Conservation (phyloP, 2,113 vertebrate species). For the Pelobates fuscus region DNA sequence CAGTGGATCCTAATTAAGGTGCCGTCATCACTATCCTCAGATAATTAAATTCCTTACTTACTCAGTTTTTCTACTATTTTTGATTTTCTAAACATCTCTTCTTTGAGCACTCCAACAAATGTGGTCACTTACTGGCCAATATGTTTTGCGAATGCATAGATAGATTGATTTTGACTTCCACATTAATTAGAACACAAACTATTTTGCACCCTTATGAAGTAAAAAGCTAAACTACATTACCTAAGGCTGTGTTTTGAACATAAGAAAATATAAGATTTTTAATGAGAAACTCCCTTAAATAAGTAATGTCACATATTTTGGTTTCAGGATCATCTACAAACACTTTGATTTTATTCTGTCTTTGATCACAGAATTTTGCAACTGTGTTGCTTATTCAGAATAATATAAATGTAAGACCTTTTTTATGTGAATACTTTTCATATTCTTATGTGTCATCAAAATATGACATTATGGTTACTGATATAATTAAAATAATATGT, state of each 20-base stretch:
- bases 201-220: neutral
- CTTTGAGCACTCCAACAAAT: no score
- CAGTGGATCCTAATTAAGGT: no score
- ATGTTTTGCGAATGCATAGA: no score
- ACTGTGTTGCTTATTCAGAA: neutral
- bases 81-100: no score
- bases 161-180: neutral
- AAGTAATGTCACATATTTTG: conserved; percentile 6
- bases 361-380: neutral
- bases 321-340: neutral
- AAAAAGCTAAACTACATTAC: neutral
- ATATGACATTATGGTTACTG: no score
- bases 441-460: no score
- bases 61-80: no score
- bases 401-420: neutral
- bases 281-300: neutral
- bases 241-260: neutral
- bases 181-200: neutral
- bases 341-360: conserved; percentile 1
- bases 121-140: no score
- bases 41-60: no score
- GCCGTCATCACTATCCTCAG: no score
- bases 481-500: neutral
- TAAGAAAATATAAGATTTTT: neutral
- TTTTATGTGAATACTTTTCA: neutral